Conservation (phyloP, 2,113 vertebrate genomes). For the Galbula dea region DNA sequence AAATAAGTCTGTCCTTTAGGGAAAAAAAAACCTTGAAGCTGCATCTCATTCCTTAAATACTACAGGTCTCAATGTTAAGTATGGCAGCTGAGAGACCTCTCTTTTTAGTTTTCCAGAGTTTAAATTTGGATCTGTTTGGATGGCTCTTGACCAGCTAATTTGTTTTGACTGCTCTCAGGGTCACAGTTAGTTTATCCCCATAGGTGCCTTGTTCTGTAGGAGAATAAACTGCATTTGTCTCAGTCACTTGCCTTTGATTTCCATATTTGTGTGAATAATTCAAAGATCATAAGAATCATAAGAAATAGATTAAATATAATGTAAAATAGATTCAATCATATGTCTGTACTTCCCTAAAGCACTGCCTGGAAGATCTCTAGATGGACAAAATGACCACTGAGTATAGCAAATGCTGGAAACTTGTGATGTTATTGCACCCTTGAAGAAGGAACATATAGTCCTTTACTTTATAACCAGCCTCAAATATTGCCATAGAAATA, state of each 20-base stretch:
- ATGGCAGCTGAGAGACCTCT: not conserved
- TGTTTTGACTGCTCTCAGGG: conserved; percentile 34
- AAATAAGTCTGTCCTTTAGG: not conserved
- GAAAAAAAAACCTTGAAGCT: not conserved
- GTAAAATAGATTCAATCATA: not conserved
- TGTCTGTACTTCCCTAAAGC: not conserved
- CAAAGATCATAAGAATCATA: not conserved
- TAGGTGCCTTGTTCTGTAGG: conserved; percentile 21
- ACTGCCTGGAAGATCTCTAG: not conserved
- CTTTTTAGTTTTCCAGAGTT: not conserved
- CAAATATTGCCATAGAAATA: not conserved
- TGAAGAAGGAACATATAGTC: not conserved
- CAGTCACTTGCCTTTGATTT: conserved; percentile 20
- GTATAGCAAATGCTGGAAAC: not conserved
- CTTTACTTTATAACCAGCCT: not conserved
- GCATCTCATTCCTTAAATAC: not conserved
- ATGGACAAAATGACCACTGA: not conserved
- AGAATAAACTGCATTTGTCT: conserved; percentile 11
- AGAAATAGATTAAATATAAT: not conserved
- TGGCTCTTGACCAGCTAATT: conserved; percentile 34
- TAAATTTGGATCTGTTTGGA: not conserved
- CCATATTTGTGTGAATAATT: not conserved
- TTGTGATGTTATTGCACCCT: not conserved
- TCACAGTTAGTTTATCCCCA: conserved; percentile 58
- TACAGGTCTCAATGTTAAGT: conserved; percentile 22